phyloP scores from a whole-genome alignment of 2,888 invertebrate genomes.

The Charanyca ferruginea region DNA sequence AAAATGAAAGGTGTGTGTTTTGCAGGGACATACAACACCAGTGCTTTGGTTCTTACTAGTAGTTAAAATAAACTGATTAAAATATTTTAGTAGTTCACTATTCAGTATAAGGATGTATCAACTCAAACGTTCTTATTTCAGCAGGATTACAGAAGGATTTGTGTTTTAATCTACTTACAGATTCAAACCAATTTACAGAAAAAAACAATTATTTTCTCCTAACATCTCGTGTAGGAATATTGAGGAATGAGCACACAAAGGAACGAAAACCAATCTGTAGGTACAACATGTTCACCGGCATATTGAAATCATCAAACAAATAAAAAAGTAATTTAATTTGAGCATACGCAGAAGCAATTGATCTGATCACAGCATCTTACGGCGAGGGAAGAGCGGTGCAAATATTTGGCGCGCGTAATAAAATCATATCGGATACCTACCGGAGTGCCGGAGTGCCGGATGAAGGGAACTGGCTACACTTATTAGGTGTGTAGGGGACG shows the following conservation, averaged over 20 bases:
- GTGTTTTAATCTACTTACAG: no score
- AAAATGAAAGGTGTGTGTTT: no score
- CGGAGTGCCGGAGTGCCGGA: constrained; percentile 21
- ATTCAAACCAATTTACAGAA: no score
- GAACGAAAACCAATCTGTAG: constrained; percentile 5
- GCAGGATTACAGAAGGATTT: no score
- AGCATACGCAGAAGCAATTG: constrained; percentile 51
- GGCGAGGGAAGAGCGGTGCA: constrained; percentile 66
- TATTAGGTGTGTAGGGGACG: constrained; percentile 3
- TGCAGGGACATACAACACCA: no score
- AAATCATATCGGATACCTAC: constrained; percentile 82
- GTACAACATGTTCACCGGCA: constrained; percentile 12
- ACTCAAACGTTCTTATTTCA: no score
- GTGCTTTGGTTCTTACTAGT: background rate
- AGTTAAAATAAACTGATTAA: background rate
- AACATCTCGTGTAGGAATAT: background rate
- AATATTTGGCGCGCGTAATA: constrained; percentile 83
- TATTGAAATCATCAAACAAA: constrained; percentile 60
- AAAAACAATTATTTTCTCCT: no score
- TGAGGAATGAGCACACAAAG: background rate
- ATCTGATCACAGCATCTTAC: constrained; percentile 51
- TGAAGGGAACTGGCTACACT: background rate
- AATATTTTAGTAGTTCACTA: constrained; percentile 5
- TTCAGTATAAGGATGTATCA: no score
- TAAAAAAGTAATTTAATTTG: constrained; percentile 58